Evolutionary conservation across 2,113 vertebrate species (phyloP).

Genomic region (Pelmatolapia mariae): DNA sequence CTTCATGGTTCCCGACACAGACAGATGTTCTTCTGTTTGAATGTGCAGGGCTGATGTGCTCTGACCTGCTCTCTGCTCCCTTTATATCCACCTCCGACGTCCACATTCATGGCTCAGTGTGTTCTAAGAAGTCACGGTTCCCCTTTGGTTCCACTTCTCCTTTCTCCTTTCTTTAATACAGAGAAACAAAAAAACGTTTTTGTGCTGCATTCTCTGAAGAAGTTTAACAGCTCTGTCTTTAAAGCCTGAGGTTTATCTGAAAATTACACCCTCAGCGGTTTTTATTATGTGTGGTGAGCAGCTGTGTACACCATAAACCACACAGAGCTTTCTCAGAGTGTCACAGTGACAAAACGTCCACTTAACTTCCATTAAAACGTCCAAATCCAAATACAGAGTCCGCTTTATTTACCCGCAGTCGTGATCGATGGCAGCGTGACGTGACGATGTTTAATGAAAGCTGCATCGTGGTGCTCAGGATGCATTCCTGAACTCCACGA

Average conservation of each 20-base stretch:
- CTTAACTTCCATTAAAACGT: too few relatives aligned
- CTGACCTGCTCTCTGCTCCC: neutral
- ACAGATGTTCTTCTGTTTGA: too few relatives aligned
- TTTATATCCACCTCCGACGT: neutral
- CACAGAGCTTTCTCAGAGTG: too few relatives aligned
- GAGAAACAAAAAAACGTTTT: neutral
- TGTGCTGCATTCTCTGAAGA: neutral
- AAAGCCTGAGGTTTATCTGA: neutral
- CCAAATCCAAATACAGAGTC: too few relatives aligned
- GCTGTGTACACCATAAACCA: too few relatives aligned
- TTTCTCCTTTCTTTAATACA: neutral
- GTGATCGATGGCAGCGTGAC: too few relatives aligned
- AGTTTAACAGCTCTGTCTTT: neutral
- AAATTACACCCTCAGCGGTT: neutral
- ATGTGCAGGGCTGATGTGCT: neutral
- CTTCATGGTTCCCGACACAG: neutral
- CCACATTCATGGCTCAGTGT: neutral
- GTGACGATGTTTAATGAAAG: too few relatives aligned
- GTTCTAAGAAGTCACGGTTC: neutral
- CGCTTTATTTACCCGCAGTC: too few relatives aligned
- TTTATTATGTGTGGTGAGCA: too few relatives aligned
- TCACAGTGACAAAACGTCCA: too few relatives aligned
- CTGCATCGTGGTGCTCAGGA: too few relatives aligned
- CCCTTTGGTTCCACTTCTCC: neutral
- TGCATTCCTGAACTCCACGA: too few relatives aligned